Percentiles rank a stretch among this genome's conserved stretches.
These are phyloP conservation scores for Eristalis pertinax DNA, from an alignment of 2,888 invertebrate genomes.

Conservation along the genomic window DNA sequence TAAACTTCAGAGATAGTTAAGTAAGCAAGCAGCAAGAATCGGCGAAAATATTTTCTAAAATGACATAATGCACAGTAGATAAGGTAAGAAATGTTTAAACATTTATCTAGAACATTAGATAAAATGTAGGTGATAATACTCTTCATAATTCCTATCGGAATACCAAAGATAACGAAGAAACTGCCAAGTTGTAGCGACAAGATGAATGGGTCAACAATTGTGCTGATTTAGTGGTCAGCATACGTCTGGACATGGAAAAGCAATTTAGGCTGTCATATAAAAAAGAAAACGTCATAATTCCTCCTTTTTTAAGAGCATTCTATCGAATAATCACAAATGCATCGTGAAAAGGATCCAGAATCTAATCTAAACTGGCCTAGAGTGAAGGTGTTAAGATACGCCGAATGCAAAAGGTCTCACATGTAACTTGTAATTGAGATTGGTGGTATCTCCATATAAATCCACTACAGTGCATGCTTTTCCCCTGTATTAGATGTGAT, in stretches of 20 bases:
- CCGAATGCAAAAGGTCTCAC: too few relatives aligned
- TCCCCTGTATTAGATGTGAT: too few relatives aligned
- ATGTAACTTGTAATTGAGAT: too few relatives aligned
- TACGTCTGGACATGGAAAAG: too few relatives aligned
- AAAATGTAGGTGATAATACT: background rate
- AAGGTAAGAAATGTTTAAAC: background rate
- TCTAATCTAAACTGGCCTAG: too few relatives aligned
- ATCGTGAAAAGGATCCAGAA: too few relatives aligned
- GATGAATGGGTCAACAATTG: background rate
- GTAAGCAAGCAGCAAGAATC: background rate
- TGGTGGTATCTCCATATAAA: too few relatives aligned
- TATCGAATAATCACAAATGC: too few relatives aligned
- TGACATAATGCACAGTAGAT: background rate
- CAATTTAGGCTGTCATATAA: background rate
- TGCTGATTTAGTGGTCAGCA: background rate
- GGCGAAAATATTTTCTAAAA: background rate
- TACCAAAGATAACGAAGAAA: background rate
- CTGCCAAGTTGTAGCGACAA: background rate
- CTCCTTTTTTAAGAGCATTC: too few relatives aligned
- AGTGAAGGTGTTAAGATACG: too few relatives aligned
- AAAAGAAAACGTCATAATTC: background rate
- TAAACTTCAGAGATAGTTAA: background rate
- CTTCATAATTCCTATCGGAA: background rate
- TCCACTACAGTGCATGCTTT: too few relatives aligned
- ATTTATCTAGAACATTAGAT: background rate